Evolutionary conservation across 2,113 vertebrate species (phyloP).

Genomic region (Ictidomys tridecemlineatus): DNA sequence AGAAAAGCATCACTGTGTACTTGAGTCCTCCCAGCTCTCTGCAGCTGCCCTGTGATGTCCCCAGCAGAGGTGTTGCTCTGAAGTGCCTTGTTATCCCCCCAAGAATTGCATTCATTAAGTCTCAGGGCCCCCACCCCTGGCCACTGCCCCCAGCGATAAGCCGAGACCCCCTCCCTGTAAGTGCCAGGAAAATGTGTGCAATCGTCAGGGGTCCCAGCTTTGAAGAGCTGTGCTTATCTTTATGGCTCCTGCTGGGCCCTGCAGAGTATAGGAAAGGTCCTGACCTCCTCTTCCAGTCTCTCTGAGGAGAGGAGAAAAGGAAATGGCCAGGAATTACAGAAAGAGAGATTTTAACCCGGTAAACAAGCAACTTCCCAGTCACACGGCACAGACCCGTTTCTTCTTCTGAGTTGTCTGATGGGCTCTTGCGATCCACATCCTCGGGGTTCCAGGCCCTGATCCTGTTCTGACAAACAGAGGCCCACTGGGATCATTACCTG

Average conservation of each 20-base stretch:
- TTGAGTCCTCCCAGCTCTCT: not conserved
- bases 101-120: not conserved
- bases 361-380: not conserved
- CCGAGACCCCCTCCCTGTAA: not conserved
- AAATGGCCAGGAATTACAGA: constrained; percentile 64
- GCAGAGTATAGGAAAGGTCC: constrained; percentile 64
- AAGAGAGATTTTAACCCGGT: constrained; percentile 20
- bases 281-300: constrained; percentile 65
- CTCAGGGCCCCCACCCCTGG: not conserved
- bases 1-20: not conserved
- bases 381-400: not conserved
- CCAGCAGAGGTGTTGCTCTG: not conserved
- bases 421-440: not conserved
- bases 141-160: not conserved
- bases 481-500: not conserved
- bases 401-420: not conserved
- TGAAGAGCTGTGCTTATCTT: constrained; percentile 72
- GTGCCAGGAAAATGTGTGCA: constrained; percentile 61
- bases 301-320: constrained; percentile 55
- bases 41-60: too few relatives aligned
- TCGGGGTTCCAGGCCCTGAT: not conserved
- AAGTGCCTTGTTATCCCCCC: constrained; percentile 47
- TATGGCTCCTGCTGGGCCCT: constrained; percentile 40
- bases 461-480: not conserved
- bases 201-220: constrained; percentile 53